These are phyloP conservation scores for Australoheros scitulus DNA, from an alignment of 2,113 vertebrate genomes.

Conservation along the genomic window DNA sequence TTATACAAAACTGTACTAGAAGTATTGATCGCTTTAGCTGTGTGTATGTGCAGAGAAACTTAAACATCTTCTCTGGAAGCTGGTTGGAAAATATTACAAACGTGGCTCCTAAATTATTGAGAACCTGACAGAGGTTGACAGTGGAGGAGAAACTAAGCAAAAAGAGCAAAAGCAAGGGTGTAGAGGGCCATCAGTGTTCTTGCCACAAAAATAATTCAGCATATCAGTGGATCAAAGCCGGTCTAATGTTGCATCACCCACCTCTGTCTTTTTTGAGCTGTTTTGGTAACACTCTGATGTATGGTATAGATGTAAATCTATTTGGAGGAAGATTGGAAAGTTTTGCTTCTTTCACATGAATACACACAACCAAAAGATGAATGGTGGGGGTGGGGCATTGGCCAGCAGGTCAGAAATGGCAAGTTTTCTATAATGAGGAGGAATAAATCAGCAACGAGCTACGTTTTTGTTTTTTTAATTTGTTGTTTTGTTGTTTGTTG, in stretches of 20 bases:
- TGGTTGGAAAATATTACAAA: constrained; percentile 33
- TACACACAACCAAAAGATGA: background rate
- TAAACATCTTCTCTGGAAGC: background rate
- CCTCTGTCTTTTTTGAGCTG: background rate
- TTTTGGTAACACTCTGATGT: background rate
- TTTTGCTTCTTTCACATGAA: background rate
- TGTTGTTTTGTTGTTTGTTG: background rate
- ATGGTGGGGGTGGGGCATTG: background rate
- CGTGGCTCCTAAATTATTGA: constrained; percentile 55
- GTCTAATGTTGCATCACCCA: constrained; percentile 21
- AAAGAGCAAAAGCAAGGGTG: constrained; percentile 2
- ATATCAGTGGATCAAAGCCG: constrained; percentile 16
- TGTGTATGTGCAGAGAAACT: constrained; percentile 4
- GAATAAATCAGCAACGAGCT: background rate
- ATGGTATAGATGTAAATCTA: background rate
- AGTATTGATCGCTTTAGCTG: background rate
- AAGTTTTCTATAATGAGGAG: background rate
- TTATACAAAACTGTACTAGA: background rate
- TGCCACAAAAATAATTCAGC: constrained; percentile 11
- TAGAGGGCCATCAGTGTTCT: constrained; percentile 9
- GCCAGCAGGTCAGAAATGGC: background rate
- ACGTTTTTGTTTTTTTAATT: background rate
- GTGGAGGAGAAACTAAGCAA: constrained; percentile 32
- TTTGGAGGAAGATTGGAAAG: background rate
- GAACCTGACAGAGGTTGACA: constrained; percentile 25